phyloP scores from a whole-genome alignment of 2,113 vertebrate genomes.

The Stegostoma tigrinum region DNA sequence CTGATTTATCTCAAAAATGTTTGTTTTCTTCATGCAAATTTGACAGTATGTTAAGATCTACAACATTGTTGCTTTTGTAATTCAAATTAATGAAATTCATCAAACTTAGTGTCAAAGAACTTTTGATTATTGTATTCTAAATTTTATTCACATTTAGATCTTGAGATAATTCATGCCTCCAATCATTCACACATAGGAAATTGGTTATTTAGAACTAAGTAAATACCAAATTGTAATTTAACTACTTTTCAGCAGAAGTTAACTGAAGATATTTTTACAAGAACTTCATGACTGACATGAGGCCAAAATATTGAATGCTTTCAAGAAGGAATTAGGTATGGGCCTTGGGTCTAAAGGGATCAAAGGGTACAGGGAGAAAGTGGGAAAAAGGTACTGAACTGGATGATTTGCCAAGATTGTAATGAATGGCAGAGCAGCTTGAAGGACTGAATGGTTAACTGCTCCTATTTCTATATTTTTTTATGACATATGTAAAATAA shows the following conservation, averaged over 20 bases:
- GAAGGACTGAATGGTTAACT: too few species aligned
- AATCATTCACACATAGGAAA: neutral
- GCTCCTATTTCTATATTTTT: neutral
- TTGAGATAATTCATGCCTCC: neutral
- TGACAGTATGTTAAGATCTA: too few species aligned
- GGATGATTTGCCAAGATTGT: too few species aligned
- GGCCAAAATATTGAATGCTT: too few species aligned
- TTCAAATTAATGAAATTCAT: neutral
- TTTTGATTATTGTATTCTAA: neutral
- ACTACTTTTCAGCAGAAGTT: neutral
- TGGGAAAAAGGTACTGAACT: too few species aligned
- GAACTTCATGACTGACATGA: neutral
- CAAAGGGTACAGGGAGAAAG: too few species aligned
- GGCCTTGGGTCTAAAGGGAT: too few species aligned
- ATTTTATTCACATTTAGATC: neutral
- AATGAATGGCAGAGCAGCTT: too few species aligned
- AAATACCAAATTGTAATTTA: neutral
- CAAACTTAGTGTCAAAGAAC: neutral
- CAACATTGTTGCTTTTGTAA: neutral
- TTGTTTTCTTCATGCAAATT: neutral
- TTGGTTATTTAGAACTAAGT: neutral
- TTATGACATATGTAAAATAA: neutral
- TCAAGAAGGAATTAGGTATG: too few species aligned
- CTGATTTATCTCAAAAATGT: neutral
- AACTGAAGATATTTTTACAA: neutral